Evolutionary conservation across 2,888 invertebrate species (phyloP).

Genomic region (Eucera pruinosa): DNA sequence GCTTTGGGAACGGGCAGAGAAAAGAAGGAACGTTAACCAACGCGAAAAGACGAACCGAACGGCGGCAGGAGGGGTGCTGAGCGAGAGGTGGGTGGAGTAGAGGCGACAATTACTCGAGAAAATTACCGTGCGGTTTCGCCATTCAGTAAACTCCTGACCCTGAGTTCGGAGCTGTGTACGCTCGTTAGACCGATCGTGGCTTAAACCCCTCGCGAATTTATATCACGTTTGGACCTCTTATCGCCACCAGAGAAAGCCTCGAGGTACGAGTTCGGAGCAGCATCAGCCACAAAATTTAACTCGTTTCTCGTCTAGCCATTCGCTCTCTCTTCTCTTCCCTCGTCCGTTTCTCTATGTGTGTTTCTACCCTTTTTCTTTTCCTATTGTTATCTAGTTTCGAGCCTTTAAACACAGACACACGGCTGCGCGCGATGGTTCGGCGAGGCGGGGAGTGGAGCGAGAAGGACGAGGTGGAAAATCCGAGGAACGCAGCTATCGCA

Average conservation of each 20-base stretch:
- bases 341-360: neutral
- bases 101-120: conserved; percentile 72
- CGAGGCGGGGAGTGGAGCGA: no score
- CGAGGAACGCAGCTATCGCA: neutral
- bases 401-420: neutral
- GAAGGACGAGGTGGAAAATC: no score
- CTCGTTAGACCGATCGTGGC: conserved; percentile 77
- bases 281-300: conserved; percentile 50
- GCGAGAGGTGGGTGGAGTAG: conserved; percentile 30
- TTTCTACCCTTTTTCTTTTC: neutral
- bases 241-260: conserved; percentile 57
- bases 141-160: conserved; percentile 74
- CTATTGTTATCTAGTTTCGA: neutral
- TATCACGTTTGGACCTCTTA: conserved; percentile 70
- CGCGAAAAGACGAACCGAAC: conserved; percentile 3
- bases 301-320: conserved; percentile 17
- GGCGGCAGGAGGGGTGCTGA: conserved; percentile 12
- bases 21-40: conserved; percentile 6
- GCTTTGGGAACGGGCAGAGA: neutral
- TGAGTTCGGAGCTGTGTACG: conserved; percentile 64
- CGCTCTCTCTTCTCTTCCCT: neutral
- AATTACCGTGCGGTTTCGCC: conserved; percentile 75
- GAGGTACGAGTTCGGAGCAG: conserved; percentile 37
- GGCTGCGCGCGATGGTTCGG: no score
- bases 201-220: conserved; percentile 77